phyloP scores from a whole-genome alignment of 23 tunicate genomes.

The Oikopleura dioica region DNA sequence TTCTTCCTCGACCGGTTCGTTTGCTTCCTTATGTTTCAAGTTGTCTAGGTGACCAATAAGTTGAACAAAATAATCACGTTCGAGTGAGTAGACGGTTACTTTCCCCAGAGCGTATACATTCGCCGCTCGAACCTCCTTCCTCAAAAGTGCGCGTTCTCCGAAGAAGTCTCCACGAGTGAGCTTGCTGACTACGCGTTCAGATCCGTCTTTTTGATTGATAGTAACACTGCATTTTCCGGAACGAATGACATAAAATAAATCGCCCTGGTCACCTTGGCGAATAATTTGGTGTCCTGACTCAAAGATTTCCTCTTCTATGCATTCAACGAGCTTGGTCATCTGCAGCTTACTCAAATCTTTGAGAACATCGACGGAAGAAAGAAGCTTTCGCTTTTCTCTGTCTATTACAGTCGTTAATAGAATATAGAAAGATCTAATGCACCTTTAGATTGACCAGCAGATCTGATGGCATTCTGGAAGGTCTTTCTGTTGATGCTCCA shows the following conservation, averaged over 20 bases:
- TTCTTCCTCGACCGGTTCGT: constrained; percentile 14
- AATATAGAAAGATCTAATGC: not conserved
- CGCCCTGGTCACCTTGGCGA: constrained; percentile 62
- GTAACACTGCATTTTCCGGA: constrained; percentile 63
- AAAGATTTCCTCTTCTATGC: constrained; percentile 36
- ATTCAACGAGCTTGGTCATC: constrained; percentile 47
- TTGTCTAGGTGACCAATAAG: not conserved
- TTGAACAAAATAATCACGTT: not conserved
- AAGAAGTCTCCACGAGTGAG: constrained; percentile 36
- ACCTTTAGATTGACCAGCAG: not conserved
- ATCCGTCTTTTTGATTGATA: not conserved
- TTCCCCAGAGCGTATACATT: constrained; percentile 39
- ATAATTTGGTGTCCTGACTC: constrained; percentile 43
- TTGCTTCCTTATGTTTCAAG: not conserved
- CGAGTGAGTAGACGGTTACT: constrained; percentile 14
- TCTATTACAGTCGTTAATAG: constrained; percentile 31
- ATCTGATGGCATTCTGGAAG: constrained; percentile 22
- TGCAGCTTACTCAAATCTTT: constrained; percentile 32
- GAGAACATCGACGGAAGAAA: constrained; percentile 37
- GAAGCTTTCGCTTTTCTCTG: constrained; percentile 21
- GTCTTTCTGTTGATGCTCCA: constrained; percentile 41
- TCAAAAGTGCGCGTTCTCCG: constrained; percentile 60
- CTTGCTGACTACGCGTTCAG: not conserved
- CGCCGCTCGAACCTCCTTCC: constrained; percentile 59
- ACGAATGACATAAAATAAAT: constrained; percentile 44